Evolutionary conservation across 2,113 vertebrate species (phyloP).

Genomic region (Sturnira hondurensis): DNA sequence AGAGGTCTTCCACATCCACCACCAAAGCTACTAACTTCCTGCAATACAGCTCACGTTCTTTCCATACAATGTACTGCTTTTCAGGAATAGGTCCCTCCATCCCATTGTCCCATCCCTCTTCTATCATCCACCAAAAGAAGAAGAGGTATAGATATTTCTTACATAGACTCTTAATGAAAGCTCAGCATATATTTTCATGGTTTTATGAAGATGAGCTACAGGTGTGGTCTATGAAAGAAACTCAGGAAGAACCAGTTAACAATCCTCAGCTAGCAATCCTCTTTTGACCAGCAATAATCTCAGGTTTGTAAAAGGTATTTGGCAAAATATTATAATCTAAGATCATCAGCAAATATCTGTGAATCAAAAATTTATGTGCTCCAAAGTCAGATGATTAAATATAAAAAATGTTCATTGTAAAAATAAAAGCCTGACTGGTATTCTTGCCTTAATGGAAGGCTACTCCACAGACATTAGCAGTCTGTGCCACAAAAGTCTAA

Average conservation of each 20-base stretch:
- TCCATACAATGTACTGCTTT: not conserved
- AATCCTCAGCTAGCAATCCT: not conserved
- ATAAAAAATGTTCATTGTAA: not conserved
- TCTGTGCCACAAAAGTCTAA: not conserved
- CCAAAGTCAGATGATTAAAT: not conserved
- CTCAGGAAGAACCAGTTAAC: not conserved
- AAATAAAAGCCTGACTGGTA: not conserved
- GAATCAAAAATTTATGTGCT: not conserved
- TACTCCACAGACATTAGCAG: not conserved
- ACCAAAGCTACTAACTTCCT: not conserved
- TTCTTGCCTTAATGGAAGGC: not conserved
- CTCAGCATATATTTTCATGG: not conserved
- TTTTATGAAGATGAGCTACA: not conserved
- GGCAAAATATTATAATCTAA: not conserved
- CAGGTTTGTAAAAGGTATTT: not conserved
- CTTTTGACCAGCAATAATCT: not conserved
- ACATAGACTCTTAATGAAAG: not conserved
- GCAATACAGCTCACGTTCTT: not conserved
- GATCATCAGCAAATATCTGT: not conserved
- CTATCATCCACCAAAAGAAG: not conserved
- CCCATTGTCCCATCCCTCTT: not conserved
- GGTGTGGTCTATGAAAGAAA: not conserved
- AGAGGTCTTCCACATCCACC: not conserved
- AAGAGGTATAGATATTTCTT: not conserved
- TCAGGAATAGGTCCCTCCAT: not conserved